phyloP scores from a whole-genome alignment of 2,888 invertebrate genomes.

The Tribolium freemani region DNA sequence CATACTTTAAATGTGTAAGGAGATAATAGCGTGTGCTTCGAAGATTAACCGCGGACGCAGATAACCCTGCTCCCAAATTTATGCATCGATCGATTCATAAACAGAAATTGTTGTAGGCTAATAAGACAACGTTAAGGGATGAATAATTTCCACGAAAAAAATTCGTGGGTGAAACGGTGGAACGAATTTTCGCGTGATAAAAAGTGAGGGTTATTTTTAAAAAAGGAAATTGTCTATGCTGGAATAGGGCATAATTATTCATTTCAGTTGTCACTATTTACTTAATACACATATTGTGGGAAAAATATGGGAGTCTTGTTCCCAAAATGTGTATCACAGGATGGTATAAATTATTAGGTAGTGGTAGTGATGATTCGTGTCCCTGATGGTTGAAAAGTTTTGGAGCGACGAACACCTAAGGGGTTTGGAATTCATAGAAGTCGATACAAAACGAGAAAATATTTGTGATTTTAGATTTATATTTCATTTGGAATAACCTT shows the following conservation, averaged over 20 bases:
- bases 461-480: too few relatives aligned
- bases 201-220: background rate
- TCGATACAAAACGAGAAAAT: too few relatives aligned
- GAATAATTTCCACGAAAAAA: background rate
- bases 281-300: background rate
- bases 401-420: too few relatives aligned
- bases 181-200: background rate
- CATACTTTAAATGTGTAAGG: background rate
- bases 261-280: background rate
- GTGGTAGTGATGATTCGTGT: too few relatives aligned
- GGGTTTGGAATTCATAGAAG: too few relatives aligned
- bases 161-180: background rate
- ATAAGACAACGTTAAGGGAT: background rate
- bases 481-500: too few relatives aligned
- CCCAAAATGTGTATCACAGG: background rate
- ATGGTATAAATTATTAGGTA: background rate
- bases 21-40: conserved; percentile 7
- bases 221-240: background rate
- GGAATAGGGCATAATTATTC: background rate
- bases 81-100: conserved; percentile 10
- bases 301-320: background rate
- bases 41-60: conserved; percentile 6
- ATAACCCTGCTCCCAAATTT: conserved; percentile 9
- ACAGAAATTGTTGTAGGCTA: background rate
- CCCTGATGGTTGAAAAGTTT: too few relatives aligned